These are phyloP conservation scores for Mya arenaria DNA, from an alignment of 1,140 invertebrate species.

Conservation along the genomic window DNA sequence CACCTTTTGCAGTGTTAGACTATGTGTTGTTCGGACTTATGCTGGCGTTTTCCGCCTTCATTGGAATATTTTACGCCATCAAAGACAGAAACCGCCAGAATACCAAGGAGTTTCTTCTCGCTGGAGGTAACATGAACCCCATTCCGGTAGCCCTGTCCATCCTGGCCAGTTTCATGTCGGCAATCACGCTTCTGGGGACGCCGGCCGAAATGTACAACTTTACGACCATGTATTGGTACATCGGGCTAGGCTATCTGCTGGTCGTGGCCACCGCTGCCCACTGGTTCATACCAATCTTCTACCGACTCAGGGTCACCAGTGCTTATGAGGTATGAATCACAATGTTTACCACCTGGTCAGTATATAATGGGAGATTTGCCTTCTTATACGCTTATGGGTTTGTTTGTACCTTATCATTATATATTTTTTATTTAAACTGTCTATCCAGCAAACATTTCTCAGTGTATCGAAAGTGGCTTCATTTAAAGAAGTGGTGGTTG, in stretches of 20 bases:
- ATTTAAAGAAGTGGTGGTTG: no score
- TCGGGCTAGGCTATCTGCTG: conserved; percentile 81
- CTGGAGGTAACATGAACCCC: conserved; percentile 87
- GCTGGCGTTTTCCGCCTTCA: conserved; percentile 81
- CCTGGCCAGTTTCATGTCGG: conserved; percentile 92
- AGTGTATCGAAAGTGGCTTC: no score
- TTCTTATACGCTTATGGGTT: no score
- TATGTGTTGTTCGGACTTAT: conserved; percentile 66
- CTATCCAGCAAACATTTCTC: no score
- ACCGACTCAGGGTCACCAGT: conserved; percentile 90
- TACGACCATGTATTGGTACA: conserved; percentile 68
- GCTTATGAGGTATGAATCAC: conserved; percentile 90
- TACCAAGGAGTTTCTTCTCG: conserved; percentile 89
- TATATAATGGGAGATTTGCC: no score
- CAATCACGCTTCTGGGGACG: conserved; percentile 91
- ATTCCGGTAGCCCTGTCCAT: conserved; percentile 72
- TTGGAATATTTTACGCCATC: conserved; percentile 91
- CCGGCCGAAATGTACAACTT: conserved; percentile 72
- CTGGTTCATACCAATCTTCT: conserved; percentile 94
- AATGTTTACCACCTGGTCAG: no score
- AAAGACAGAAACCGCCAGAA: conserved; percentile 93
- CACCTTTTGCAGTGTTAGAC: conserved; percentile 55
- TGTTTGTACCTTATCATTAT: no score
- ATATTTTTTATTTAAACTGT: no score
- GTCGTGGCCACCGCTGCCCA: conserved; percentile 86